A percentile compares a stretch with the other conserved stretches of the same genome.
These are phyloP conservation scores for Ptychadena robeensis DNA, from an alignment of 2,797 vertebrate species.

Conservation along the genomic window DNA sequence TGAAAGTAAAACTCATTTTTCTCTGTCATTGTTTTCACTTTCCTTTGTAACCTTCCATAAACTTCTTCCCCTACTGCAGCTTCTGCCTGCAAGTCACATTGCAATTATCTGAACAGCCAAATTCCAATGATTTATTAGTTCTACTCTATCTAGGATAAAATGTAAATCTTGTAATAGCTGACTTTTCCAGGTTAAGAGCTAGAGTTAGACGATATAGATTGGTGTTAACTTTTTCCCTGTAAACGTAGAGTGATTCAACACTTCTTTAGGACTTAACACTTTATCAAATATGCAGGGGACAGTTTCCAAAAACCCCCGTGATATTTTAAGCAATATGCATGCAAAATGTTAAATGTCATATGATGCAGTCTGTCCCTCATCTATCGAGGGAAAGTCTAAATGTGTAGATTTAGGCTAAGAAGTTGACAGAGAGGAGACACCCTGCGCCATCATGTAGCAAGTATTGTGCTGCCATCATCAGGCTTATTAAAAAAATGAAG, in stretches of 20 bases:
- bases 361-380: too few species aligned
- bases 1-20: constrained; percentile 72
- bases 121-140: constrained; percentile 77
- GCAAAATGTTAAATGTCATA: too few species aligned
- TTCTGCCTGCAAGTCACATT: constrained; percentile 64
- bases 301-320: too few species aligned
- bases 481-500: too few species aligned
- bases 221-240: constrained; percentile 72
- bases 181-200: constrained; percentile 67
- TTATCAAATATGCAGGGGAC: background rate
- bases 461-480: too few species aligned
- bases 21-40: constrained; percentile 71
- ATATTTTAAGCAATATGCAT: too few species aligned
- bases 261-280: background rate
- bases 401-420: too few species aligned
- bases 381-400: too few species aligned
- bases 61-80: constrained; percentile 53
- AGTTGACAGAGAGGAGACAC: too few species aligned
- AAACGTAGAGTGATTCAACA: constrained; percentile 62
- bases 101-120: constrained; percentile 76
- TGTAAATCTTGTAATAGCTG: constrained; percentile 77
- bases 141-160: constrained; percentile 77
- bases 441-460: too few species aligned
- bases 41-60: constrained; percentile 62
- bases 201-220: constrained; percentile 73